Conservation (phyloP, 2,797 vertebrate genomes). For the Aphelocoma californica region DNA sequence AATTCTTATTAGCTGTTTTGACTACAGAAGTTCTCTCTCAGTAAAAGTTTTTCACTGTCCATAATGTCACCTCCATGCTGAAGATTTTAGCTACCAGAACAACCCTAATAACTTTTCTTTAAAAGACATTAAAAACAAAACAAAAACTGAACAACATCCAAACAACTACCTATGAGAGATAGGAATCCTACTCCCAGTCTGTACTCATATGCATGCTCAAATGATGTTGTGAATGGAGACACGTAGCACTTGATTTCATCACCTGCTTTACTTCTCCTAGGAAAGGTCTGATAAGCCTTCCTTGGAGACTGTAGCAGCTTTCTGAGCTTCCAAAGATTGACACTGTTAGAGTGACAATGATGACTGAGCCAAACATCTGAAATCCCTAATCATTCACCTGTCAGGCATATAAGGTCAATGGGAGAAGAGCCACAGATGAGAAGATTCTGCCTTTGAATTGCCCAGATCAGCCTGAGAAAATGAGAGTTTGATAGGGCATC, state of each 20-base stretch:
- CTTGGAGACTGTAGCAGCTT: neutral
- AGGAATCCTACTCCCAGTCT: neutral
- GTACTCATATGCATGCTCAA: neutral
- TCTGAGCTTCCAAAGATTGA: neutral
- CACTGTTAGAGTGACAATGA: neutral
- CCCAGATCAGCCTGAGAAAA: neutral
- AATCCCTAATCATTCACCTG: neutral
- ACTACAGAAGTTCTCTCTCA: neutral
- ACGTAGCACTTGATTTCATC: neutral
- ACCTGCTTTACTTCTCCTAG: neutral
- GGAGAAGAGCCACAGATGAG: neutral
- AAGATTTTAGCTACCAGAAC: neutral
- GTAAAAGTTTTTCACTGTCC: neutral
- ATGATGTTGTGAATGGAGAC: neutral
- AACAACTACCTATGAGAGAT: neutral
- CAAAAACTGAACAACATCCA: neutral
- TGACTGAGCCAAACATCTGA: neutral
- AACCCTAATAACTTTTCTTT: neutral
- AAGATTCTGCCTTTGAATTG: neutral
- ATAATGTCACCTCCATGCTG: neutral
- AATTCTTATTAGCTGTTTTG: neutral
- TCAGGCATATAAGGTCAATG: neutral
- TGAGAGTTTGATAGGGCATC: neutral
- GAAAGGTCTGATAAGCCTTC: neutral
- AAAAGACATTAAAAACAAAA: neutral